A percentile compares a stretch with the other conserved stretches of the same genome.
These are phyloP conservation scores for Heliconius sara DNA, from an alignment of 2,888 invertebrate species.

Conservation along the genomic window DNA sequence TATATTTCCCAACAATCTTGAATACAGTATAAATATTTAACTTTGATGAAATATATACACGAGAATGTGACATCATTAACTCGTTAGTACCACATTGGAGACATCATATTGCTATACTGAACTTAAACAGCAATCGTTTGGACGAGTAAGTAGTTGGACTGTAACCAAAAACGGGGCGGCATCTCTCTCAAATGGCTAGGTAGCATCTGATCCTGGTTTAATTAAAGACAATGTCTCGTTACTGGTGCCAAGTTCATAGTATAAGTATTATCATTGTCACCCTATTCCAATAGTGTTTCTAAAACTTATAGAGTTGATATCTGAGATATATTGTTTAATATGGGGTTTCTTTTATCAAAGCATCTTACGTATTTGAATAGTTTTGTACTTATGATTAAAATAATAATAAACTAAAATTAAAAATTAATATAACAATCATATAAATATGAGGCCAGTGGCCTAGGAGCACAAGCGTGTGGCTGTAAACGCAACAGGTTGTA, in stretches of 20 bases:
- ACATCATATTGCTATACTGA: slow-evolving; percentile 29
- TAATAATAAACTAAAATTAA: too few relatives aligned
- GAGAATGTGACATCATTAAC: not conserved
- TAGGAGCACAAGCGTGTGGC: too few relatives aligned
- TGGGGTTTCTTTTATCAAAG: not conserved
- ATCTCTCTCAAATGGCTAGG: slow-evolving; percentile 51
- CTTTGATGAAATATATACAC: not conserved
- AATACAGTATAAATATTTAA: not conserved
- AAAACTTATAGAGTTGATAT: not conserved
- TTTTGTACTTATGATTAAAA: too few relatives aligned
- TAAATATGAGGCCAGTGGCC: too few relatives aligned
- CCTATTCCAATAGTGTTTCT: not conserved
- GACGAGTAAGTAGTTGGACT: slow-evolving; percentile 72
- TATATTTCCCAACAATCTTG: not conserved
- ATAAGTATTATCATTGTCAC: slow-evolving; percentile 39
- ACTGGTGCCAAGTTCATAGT: slow-evolving; percentile 55
- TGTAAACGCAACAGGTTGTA: too few relatives aligned
- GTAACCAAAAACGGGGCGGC: slow-evolving; percentile 69
- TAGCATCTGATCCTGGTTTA: slow-evolving; percentile 75
- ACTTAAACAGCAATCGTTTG: slow-evolving; percentile 61
- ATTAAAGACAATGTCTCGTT: slow-evolving; percentile 65
- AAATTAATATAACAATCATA: too few relatives aligned
- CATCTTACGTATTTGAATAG: not conserved
- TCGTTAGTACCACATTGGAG: slow-evolving; percentile 9
- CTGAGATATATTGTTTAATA: not conserved